Evolutionary conservation across 2,113 vertebrate genomes (phyloP), one percentile per base, ranked within the genome.

Genomic region (Lycaon pictus): DNA sequence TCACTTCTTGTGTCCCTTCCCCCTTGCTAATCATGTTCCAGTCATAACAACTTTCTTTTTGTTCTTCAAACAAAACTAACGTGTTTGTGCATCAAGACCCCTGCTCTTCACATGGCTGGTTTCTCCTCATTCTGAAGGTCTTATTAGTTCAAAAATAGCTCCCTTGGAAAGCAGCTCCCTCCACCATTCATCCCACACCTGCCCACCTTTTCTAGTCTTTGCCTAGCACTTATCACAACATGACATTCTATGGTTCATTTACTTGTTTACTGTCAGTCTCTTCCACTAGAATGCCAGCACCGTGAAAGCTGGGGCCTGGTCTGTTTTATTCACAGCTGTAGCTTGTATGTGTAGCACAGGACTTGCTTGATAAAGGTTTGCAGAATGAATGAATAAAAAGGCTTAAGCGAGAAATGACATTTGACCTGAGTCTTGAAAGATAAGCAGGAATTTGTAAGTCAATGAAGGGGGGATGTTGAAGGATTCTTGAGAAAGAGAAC

Each of bases 301-400:
- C 9, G 2, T 15, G 22, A 43, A 56, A 82, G 12, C 56, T 69
- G 11, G 9, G 3, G 5, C 20, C 87, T 63, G n/a, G 19, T 35
- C 62, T 19, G 1, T 86, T 88, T 79, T 93, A 27, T 62, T 81
- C 77, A 71, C 48, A 83, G 74, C 22, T 77, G 10, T 85, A 11
- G 62, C 81, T 84, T 43, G 17, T 11, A 53, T 29, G 27, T 19
- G 65, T 53, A 83, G 25, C 29, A 62, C 27, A 63, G 43, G 76
- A 25, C 82, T 83, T 88, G 67, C 93, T 92, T 85, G 88, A 63
- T 43, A 88, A 90, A 9, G 88, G 87, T 81, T 58, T 90, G 35
- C 88, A 9, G 65, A 95, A 88, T 94, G 53, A 81, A 74, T 43
- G 17, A 92, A 84, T 77, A 94, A 93, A 86, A 88, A 82, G 62